These are phyloP conservation scores for Perithous albicinctus DNA, from an alignment of 2,888 invertebrate genomes.

Conservation along the genomic window DNA sequence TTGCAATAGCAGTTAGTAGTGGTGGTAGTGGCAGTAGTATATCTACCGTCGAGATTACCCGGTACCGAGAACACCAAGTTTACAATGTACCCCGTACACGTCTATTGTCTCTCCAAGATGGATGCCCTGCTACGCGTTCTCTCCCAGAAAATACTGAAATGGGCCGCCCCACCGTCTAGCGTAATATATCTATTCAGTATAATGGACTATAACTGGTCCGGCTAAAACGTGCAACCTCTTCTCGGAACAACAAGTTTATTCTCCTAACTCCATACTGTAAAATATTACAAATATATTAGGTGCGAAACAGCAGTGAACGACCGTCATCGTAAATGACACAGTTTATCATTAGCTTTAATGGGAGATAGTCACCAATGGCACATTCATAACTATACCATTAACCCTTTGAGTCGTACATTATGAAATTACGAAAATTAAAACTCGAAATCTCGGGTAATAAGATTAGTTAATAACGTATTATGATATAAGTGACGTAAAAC, in stretches of 20 bases:
- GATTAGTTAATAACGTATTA: too few species aligned
- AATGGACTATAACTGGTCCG: conserved; percentile 38
- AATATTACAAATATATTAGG: background rate
- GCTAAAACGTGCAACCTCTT: conserved; percentile 24
- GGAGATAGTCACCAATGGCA: background rate
- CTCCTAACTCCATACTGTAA: background rate
- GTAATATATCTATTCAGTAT: conserved; percentile 55
- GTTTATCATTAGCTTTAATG: background rate
- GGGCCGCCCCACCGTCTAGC: background rate
- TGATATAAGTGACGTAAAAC: too few species aligned
- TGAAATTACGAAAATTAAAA: too few species aligned
- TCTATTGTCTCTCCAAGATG: conserved; percentile 67
- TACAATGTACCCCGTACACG: conserved; percentile 67
- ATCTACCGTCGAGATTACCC: conserved; percentile 65
- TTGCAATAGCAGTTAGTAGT: too few species aligned
- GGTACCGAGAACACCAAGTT: conserved; percentile 65
- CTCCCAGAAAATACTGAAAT: conserved; percentile 57
- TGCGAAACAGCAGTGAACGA: conserved; percentile 2
- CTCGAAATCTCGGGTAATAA: too few species aligned
- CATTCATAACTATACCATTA: background rate
- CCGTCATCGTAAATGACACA: background rate
- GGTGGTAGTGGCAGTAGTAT: conserved; percentile 34
- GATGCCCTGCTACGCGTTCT: conserved; percentile 54
- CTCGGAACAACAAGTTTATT: conserved; percentile 18
- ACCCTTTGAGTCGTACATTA: too few species aligned